Percentiles rank a stretch among this genome's conserved stretches.
Evolutionary conservation across 92 coral and sea anemone species (phyloP).

Genomic region (Pocillopora grandis): DNA sequence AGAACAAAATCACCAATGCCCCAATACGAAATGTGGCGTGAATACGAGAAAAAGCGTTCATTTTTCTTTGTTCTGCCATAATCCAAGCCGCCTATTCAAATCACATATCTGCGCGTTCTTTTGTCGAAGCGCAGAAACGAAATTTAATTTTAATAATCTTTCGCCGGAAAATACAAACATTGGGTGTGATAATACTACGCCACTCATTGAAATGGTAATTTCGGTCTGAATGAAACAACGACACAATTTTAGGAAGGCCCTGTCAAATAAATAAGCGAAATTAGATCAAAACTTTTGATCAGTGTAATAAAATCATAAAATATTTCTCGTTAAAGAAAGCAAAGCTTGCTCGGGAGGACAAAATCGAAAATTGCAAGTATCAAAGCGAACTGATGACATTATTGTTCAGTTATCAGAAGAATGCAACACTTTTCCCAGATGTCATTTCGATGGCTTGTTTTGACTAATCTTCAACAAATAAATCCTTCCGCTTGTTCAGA

Average conservation of each 20-base stretch:
- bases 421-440: slow-evolving; percentile 9
- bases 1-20: background rate
- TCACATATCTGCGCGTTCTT: background rate
- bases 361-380: background rate
- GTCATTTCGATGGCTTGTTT: slow-evolving; percentile 1
- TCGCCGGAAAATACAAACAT: slow-evolving; percentile 59
- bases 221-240: slow-evolving; percentile 20
- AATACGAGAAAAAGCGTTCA: background rate
- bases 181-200: slow-evolving; percentile 55
- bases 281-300: slow-evolving; percentile 11
- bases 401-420: slow-evolving; percentile 12
- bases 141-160: slow-evolving; percentile 55
- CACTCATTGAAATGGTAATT: slow-evolving; percentile 56
- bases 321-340: background rate
- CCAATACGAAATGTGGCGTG: background rate
- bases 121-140: slow-evolving; percentile 5
- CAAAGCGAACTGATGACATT: slow-evolving; percentile 5
- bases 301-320: background rate
- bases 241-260: background rate
- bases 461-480: slow-evolving; percentile 27
- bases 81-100: background rate
- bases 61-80: background rate
- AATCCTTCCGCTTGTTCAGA: slow-evolving; percentile 30
- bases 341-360: background rate
- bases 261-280: slow-evolving; percentile 14